phyloP scores from a whole-genome alignment of 2,113 vertebrate species.

The Caretta caretta region DNA sequence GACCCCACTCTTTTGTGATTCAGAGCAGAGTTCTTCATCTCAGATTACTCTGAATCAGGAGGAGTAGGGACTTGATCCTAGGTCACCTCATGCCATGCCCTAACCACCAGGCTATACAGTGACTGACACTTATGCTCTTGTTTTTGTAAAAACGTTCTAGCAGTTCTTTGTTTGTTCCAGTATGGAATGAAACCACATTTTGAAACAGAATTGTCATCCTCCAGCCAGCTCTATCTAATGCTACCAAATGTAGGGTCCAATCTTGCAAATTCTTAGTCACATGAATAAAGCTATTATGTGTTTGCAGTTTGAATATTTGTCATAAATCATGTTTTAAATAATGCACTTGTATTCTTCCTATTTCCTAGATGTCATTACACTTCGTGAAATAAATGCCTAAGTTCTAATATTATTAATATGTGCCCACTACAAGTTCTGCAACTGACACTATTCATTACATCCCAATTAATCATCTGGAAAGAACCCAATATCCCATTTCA shows the following conservation, averaged over 20 bases:
- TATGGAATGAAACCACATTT: background rate
- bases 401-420: constrained; percentile 64
- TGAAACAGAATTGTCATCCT: background rate
- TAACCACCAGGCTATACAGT: background rate
- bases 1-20: background rate
- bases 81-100: background rate
- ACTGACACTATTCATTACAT: constrained; percentile 71
- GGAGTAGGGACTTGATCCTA: background rate
- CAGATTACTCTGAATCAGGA: background rate
- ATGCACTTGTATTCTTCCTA: background rate
- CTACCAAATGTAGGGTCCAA: background rate
- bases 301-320: constrained; percentile 36
- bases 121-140: background rate
- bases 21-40: background rate
- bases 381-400: constrained; percentile 39
- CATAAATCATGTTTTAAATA: constrained; percentile 32
- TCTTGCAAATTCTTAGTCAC: background rate
- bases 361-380: constrained; percentile 24
- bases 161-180: background rate
- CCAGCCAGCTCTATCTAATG: background rate
- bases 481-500: constrained; percentile 68
- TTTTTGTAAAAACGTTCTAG: background rate
- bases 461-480: constrained; percentile 77
- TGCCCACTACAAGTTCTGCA: constrained; percentile 58
- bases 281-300: background rate